Evolutionary conservation across 2,888 invertebrate species (phyloP), one percentile per base, ranked within the genome.

Genomic region (Meteorus cinctellus): DNA sequence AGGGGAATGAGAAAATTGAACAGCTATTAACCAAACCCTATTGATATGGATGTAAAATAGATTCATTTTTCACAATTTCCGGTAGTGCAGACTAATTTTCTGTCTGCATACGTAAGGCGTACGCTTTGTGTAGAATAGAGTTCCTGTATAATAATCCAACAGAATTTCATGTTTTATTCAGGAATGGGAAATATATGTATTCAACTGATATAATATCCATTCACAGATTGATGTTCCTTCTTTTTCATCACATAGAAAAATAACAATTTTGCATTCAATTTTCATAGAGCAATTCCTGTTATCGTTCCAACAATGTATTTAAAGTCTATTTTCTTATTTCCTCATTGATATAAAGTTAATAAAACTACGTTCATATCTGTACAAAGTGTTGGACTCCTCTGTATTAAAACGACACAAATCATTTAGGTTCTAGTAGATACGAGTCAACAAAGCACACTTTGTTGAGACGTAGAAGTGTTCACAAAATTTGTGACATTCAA

Each of bases 221-320:
- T 12, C 16, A 65, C 41, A 5, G 12, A 41, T 59, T 63, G 36
- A 36, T 16, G 27, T 63, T 31, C 2, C 4, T 12, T 31, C 12
- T 63, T 34, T 31, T 29, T 63, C 29, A n/a, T 63, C 31, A 36
- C 36, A 65, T 65, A 41, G 24, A 65, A 65, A 65, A 65, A 65
- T 65, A 65, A 65, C 65, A 65, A 19, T 65, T 65, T 65, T 65
- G 12, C 31, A 41, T 65, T 34, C 1, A n/a, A 4, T 41, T 41
- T 19, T 65, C 41, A 2, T 36, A 65, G 34, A n/a, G 63, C 29
- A 14, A 16, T 36, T n/a, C 10, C n/a, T n/a, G 65, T 41, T 19
- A 16, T 62, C 12, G 31, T 65, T 65, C n/a, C 36, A 65, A 65
- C 41, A 41, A 65, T 65, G 41, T 36, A 41, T 62, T 14, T 62